These are phyloP conservation scores for Eleginops maclovinus DNA, from an alignment of 2,113 vertebrate genomes.

Conservation along the genomic window DNA sequence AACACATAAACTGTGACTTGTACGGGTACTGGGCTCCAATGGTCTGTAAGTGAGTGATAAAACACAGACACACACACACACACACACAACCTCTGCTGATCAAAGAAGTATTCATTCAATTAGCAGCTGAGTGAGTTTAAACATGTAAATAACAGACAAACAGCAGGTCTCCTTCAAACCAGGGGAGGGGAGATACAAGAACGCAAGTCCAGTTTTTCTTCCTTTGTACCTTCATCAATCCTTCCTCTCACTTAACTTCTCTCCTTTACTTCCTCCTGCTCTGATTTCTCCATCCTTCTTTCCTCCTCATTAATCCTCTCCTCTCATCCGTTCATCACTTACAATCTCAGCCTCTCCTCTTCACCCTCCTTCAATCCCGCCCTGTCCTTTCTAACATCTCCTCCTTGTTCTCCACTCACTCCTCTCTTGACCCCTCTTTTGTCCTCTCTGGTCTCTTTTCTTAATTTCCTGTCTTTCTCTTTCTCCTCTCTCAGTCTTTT, in stretches of 20 bases:
- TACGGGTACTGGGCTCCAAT: neutral
- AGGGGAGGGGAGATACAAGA: neutral
- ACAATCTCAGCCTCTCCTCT: slow-evolving; percentile 25
- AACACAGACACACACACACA: neutral
- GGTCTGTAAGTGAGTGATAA: neutral
- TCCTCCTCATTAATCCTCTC: slow-evolving; percentile 7
- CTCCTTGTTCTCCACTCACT: neutral
- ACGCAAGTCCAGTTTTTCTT: neutral
- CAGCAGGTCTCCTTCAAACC: neutral
- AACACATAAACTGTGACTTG: slow-evolving; percentile 1
- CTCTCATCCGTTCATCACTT: neutral
- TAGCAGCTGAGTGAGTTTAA: slow-evolving; percentile 8
- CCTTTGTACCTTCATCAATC: neutral
- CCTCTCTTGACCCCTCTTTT: slow-evolving; percentile 13
- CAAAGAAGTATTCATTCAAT: slow-evolving; percentile 18
- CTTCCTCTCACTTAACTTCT: neutral
- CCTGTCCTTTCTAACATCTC: slow-evolving; percentile 3
- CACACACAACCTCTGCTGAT: neutral
- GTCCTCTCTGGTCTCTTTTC: slow-evolving; percentile 10
- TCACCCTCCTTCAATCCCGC: neutral
- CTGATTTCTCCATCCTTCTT: neutral
- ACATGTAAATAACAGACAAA: slow-evolving; percentile 18
- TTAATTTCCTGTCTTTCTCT: slow-evolving; percentile 25
- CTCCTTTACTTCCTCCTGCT: neutral
- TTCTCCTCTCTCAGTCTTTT: slow-evolving; percentile 14